These are phyloP conservation scores for Rhinella marina DNA, from an alignment of 2,797 vertebrate species.

Conservation along the genomic window DNA sequence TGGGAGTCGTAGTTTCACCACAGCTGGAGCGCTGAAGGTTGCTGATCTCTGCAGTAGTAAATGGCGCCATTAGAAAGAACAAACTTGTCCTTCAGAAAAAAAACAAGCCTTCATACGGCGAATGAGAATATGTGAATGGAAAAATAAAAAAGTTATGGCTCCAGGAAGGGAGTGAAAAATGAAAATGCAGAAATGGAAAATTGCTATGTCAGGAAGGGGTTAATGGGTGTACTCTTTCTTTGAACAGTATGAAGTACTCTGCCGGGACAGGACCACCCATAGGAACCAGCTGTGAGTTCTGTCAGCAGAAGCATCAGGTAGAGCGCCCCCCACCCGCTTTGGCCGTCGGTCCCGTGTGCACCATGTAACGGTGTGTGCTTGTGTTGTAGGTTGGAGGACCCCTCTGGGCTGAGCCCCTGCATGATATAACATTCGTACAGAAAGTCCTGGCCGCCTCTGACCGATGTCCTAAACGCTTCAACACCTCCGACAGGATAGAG, in stretches of 20 bases:
- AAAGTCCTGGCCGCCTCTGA: slow-evolving; percentile 79
- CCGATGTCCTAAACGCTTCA: slow-evolving; percentile 81
- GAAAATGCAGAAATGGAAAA: too few relatives aligned
- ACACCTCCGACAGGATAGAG: slow-evolving; percentile 82
- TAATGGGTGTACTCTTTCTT: neutral
- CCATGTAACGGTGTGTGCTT: neutral
- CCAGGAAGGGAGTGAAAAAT: too few relatives aligned
- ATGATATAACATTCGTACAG: slow-evolving; percentile 81
- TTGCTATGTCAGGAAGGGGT: too few relatives aligned
- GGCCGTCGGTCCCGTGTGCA: neutral
- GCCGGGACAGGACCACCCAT: slow-evolving; percentile 85
- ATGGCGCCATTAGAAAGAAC: too few relatives aligned
- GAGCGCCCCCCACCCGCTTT: too few relatives aligned
- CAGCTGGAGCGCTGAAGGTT: too few relatives aligned
- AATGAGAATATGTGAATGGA: too few relatives aligned
- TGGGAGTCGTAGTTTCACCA: too few relatives aligned
- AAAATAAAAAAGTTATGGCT: too few relatives aligned
- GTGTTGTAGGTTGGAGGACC: slow-evolving; percentile 84
- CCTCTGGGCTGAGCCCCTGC: slow-evolving; percentile 87
- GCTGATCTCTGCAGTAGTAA: too few relatives aligned
- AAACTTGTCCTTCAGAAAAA: too few relatives aligned
- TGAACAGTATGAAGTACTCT: slow-evolving; percentile 86
- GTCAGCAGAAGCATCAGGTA: slow-evolving; percentile 89
- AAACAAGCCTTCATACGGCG: too few relatives aligned
- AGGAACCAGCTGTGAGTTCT: slow-evolving; percentile 82